Base-by-base conservation (phyloP, 2,797 vertebrate genomes). In the Gallinago stenura region DNA sequence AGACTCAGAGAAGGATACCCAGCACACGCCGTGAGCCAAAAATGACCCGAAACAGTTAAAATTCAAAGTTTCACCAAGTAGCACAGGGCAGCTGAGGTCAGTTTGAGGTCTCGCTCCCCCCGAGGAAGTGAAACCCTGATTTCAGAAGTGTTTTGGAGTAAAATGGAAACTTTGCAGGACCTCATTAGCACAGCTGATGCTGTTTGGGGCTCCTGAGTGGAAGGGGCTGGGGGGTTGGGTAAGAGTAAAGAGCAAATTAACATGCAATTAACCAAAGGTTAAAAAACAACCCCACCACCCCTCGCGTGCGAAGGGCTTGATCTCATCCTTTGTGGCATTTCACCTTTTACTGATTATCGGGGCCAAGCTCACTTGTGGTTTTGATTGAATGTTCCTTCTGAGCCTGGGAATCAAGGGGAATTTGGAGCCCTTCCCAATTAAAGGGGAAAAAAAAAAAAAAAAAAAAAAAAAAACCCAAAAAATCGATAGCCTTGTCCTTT, bases 1-100 rank as follows among this genome's bases (percentile, higher is more conserved):
- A 46, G 71, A 9, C 31, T 22, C 51, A 15, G 20, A 60, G 20
- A 30, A 41, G 1, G 2, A 33, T 21, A 50, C 2, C n/a, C 16
- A 15, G 4, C 12, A 12, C 1, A 2, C 12, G 14, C n/a, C 1
- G 1, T 7, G 51, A 51, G 20, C 8, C 0, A 26, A 31, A 72
- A 72, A 33, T 14, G n/a, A 12, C 72, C 26, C 37, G 46, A 53
- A 58, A 33, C 1, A 14, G 37, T 3, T 33, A 17, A 60, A 2
- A 2, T 31, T 35, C 13, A 14, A 17, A 22, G 22, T 37, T 12
- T 13, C 21, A 13, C 10, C 15, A 22, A 35, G 35, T 8, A 28
- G 57, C 41, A 8, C 3, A 41, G 24, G 51, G 65, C 37, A 21
- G 45, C 15, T 64, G 6, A 9, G 72, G 37, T 51, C 30, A 19